These are phyloP conservation scores for Rattus rattus DNA, from an alignment of 2,113 vertebrate genomes.

Conservation along the genomic window DNA sequence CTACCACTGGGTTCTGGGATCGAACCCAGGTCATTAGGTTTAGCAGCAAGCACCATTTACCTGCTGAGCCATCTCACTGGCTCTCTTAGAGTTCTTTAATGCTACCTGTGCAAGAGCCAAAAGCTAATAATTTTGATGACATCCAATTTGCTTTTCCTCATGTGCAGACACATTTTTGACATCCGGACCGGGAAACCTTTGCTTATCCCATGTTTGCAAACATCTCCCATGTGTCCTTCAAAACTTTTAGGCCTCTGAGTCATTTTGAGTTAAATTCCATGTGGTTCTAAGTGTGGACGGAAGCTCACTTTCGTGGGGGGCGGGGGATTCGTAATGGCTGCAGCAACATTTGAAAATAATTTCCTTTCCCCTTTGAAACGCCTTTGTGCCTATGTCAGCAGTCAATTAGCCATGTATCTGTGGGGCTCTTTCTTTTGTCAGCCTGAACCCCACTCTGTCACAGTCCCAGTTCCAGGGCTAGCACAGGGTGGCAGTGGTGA, in stretches of 20 bases:
- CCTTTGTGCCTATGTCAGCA: background rate
- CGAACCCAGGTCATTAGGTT: background rate
- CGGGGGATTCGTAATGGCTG: background rate
- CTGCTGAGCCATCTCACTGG: background rate
- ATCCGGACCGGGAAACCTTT: background rate
- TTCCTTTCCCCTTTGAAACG: background rate
- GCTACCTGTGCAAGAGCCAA: background rate
- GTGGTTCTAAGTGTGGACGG: background rate
- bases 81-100: background rate
- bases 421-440: background rate
- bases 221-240: background rate
- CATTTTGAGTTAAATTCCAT: background rate
- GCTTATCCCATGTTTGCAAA: background rate
- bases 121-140: background rate
- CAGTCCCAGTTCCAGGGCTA: background rate
- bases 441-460: background rate
- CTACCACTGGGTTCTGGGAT: background rate
- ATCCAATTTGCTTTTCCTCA: background rate
- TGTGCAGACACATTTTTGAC: background rate
- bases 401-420: background rate
- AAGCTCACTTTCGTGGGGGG: background rate
- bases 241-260: background rate
- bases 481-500: background rate
- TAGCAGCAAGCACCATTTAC: background rate
- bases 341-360: background rate